Conservation (phyloP, 92 coral and sea anemone species). For the Porites rus region DNA sequence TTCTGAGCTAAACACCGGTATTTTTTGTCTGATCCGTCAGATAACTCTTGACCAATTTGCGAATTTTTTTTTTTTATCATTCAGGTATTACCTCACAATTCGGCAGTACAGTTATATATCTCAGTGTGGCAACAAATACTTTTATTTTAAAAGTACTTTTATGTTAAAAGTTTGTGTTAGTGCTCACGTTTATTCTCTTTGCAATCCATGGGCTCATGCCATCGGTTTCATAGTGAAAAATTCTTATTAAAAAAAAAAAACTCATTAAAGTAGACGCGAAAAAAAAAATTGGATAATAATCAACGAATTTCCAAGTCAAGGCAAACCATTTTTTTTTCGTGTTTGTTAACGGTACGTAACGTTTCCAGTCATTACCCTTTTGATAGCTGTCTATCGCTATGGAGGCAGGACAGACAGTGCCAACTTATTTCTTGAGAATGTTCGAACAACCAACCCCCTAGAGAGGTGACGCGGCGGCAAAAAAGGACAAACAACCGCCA, state of each 20-base stretch:
- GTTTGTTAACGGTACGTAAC: not conserved
- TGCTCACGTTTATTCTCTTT: not conserved
- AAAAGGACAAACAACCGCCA: slow-evolving; percentile 15
- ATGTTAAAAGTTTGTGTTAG: not conserved
- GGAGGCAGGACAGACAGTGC: too few relatives aligned
- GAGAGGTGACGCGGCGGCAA: slow-evolving; percentile 21
- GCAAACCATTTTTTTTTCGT: not conserved
- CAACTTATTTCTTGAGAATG: slow-evolving; percentile 10
- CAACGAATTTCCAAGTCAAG: not conserved
- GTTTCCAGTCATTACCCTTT: not conserved
- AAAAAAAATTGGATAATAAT: not conserved
- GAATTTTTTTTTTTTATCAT: not conserved
- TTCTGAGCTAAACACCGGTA: slow-evolving; percentile 30
- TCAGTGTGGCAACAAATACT: too few relatives aligned
- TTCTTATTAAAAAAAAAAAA: not conserved
- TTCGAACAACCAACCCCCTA: slow-evolving; percentile 31
- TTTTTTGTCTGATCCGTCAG: not conserved
- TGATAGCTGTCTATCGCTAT: slow-evolving; percentile 19
- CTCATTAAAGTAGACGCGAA: not conserved
- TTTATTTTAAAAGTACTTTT: not conserved
- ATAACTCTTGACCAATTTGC: not conserved
- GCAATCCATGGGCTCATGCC: too few relatives aligned
- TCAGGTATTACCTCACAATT: too few relatives aligned
- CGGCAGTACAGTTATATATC: too few relatives aligned
- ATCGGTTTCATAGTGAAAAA: not conserved